Base-by-base conservation (phyloP, 1,140 invertebrate genomes). In the Drosophila lacteicornis region DNA sequence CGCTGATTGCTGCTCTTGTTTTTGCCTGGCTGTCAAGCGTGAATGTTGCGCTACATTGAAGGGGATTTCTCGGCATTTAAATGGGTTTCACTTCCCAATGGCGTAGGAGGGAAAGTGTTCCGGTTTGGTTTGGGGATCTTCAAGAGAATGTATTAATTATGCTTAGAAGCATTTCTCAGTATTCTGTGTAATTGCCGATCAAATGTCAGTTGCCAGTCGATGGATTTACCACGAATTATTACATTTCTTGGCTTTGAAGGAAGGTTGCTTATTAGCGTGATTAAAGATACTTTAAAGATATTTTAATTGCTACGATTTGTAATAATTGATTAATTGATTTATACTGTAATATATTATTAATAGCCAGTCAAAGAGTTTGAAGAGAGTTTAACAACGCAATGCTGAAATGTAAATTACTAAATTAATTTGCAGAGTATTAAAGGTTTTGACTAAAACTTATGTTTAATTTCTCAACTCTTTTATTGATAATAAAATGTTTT, bases 41-140 rank as follows among this genome's bases (percentile, higher is more conserved):
- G 66, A 71, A 63, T 47, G 63, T 65, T 56, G 73, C 47, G 74
- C 78, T 68, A 80, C 78, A 88, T 80, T 88, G 69, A 66, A 73
- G 68, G 71, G 80, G 80, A 88, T 79, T 88, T 88, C 46, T 49
- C 13, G 27, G 57, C 61, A 78, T 83, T 86, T 83, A 87, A 86
- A 82, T 77, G 62, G 67, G 62, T 58, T 66, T 82, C 55, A 55
- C 59, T 46, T 47, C 15, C 40, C 40, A 61, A 19, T 15, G 17
- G 22, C 50, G 9, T 27, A 17, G 12, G n/a, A 15, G 15, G 8
- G 15, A 11, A 22, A 60, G 15, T 60, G 61, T 62, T 8, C 15
- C 12, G 13, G 15, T 1, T 43, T 15, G 13, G 61, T 2, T 19
- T 60, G 42, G 19, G 22, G 4, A 55, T 38, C 27, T 61, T 36